Evolutionary conservation across 2,797 vertebrate genomes (phyloP).

Genomic region (Pseudochromis fuscus): DNA sequence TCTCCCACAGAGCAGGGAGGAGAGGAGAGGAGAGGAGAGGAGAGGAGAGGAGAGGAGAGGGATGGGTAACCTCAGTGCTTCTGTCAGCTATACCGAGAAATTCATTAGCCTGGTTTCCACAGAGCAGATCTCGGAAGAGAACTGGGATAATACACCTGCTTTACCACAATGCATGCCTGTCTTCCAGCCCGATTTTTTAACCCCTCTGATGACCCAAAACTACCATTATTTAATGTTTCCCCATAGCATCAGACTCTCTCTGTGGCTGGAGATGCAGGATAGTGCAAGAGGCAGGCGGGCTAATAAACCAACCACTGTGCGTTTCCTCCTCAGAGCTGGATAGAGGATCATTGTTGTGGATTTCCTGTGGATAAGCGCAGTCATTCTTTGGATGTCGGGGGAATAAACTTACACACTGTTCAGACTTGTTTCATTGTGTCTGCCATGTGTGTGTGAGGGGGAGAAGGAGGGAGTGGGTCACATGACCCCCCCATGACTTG

Average conservation of each 20-base stretch:
- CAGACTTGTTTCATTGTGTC: slow-evolving; percentile 48
- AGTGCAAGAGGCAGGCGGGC: slow-evolving; percentile 8
- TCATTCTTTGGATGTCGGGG: slow-evolving; percentile 33
- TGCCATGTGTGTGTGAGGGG: background rate
- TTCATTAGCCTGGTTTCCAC: slow-evolving; percentile 63
- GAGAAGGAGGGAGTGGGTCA: slow-evolving; percentile 32
- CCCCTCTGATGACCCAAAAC: slow-evolving; percentile 19
- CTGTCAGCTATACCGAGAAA: slow-evolving; percentile 50
- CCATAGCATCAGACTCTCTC: background rate
- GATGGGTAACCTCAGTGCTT: slow-evolving; percentile 38
- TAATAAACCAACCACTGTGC: slow-evolving; percentile 14
- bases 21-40: slow-evolving; percentile 12
- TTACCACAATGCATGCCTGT: background rate
- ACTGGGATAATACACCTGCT: slow-evolving; percentile 20
- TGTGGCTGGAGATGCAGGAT: background rate
- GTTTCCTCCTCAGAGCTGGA: slow-evolving; percentile 33
- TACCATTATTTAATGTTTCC: slow-evolving; percentile 13
- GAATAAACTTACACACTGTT: slow-evolving; percentile 39
- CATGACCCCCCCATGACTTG: slow-evolving; percentile 47
- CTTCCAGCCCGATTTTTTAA: slow-evolving; percentile 1
- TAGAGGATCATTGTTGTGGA: slow-evolving; percentile 49
- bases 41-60: slow-evolving; percentile 13
- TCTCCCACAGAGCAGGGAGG: too few species aligned
- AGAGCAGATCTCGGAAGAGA: slow-evolving; percentile 40
- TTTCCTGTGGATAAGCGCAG: slow-evolving; percentile 48